Evolutionary conservation across 2,888 invertebrate genomes (phyloP), one percentile per base, ranked within the genome.

Genomic region (Eledona agricola): DNA sequence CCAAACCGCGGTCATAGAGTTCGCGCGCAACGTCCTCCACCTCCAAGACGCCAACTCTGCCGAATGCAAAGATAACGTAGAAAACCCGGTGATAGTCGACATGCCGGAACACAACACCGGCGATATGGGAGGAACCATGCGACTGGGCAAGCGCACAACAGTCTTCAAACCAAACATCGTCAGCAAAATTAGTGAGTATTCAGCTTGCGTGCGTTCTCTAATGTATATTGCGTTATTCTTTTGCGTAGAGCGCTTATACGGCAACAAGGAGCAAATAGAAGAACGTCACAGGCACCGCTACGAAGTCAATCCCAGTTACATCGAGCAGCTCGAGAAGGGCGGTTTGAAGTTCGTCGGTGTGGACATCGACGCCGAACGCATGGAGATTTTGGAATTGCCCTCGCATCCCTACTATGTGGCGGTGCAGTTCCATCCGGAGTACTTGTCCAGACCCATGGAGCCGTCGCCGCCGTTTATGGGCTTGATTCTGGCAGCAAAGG

Each of bases 31-130:
- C 73, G 90, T 90, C 0, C 77, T 96, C 0, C 81, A 83, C 0
- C 75, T 90, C 47, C 79, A 83, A 38, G 88, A 85, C 58, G 96
- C 97, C 0, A 88, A 95, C 67, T 89, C 90, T 1, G 90, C 91
- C 0, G 99, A 98, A 78, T 87, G 93, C 20, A 82, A 88, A 62
- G 83, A 88, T 0, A 77, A 86, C 1, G 87, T 90, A 5, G 78
- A 79, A 19, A 78, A 90, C 75, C 90, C 93, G 16, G 80, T 97
- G 22, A 92, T 99, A 2, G 91, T 99, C 55, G 97, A 99, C 66
- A 99, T 99, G 99, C 97, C 98, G 0, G 99, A 99, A 77, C 96
- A 98, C 75, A 93, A 94, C 73, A 86, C 88, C 0, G 96, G 93
- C 0, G 83, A 89, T 62, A 85, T 94, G 81, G 99, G 99, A 1